These are phyloP conservation scores for Nilaparvata lugens DNA, from an alignment of 1,140 invertebrate genomes.

Conservation along the genomic window DNA sequence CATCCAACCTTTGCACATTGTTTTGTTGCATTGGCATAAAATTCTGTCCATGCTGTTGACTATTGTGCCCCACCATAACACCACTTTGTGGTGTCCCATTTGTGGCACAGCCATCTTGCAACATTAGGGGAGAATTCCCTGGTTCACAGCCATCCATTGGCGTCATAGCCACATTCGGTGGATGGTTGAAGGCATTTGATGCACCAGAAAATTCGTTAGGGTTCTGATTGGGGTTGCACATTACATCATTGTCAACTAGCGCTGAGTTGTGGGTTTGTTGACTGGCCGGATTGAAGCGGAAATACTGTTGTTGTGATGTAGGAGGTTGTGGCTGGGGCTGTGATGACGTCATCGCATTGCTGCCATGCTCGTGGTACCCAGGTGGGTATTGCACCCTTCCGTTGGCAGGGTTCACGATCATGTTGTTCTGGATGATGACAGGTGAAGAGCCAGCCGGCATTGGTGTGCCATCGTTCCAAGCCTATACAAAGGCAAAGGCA, in stretches of 20 bases:
- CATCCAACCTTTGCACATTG: background rate
- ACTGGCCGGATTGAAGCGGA: background rate
- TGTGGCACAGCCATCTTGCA: too few species aligned
- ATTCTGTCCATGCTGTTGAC: conserved; percentile 6
- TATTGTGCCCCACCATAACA: conserved; percentile 1
- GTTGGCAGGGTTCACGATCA: background rate
- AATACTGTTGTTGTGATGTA: background rate
- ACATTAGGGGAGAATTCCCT: too few species aligned
- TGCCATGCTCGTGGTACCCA: background rate
- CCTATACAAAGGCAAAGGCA: background rate
- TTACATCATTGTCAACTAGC: too few species aligned
- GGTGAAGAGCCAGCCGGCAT: background rate
- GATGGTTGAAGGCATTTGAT: too few species aligned
- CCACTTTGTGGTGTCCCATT: too few species aligned
- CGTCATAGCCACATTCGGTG: too few species aligned
- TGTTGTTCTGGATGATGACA: background rate
- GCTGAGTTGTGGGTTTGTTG: too few species aligned
- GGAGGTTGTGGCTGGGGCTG: background rate
- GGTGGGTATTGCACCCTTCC: background rate
- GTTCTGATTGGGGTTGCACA: too few species aligned
- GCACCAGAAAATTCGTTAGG: too few species aligned
- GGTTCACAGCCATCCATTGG: too few species aligned
- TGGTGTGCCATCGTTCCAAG: background rate
- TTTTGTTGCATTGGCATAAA: background rate
- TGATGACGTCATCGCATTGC: background rate